Evolutionary conservation across 2,888 invertebrate species (phyloP).

Genomic region (Mongoloraphidia duomilia): DNA sequence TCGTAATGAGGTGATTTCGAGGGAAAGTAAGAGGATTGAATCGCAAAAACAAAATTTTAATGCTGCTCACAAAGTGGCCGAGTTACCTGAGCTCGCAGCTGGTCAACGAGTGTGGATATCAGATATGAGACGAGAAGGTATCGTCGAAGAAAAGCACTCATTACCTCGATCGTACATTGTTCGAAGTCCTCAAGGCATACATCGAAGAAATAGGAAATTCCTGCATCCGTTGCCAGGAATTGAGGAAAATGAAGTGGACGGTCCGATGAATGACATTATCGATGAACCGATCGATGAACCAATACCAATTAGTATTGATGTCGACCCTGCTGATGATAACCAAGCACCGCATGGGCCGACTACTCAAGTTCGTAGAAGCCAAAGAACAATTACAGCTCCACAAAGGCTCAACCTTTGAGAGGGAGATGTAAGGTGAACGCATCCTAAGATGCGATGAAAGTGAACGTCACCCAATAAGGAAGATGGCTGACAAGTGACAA

Average conservation of each 20-base stretch:
- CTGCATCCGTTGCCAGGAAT: conserved; percentile 1
- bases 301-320: no score
- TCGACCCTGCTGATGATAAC: no score
- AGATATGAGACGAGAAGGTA: conserved; percentile 12
- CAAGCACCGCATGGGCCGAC: no score
- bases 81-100: conserved; percentile 8
- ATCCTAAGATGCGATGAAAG: no score
- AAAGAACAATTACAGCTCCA: no score
- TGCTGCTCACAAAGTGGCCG: conserved; percentile 9
- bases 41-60: conserved; percentile 13
- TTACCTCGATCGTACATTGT: conserved; percentile 8
- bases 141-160: conserved; percentile 4
- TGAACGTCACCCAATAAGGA: no score
- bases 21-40: conserved; percentile 9
- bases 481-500: no score
- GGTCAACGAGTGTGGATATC: conserved; percentile 17
- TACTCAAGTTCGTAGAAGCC: no score
- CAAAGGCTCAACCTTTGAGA: no score
- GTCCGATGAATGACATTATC: no score
- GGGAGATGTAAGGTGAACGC: no score
- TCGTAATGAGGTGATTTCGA: conserved; percentile 2
- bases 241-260: not conserved
- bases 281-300: no score
- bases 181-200: conserved; percentile 4
- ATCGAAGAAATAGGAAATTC: not conserved